A percentile compares a stretch with the other conserved stretches of the same genome.
These are phyloP conservation scores for Bubo blakistoni DNA, from an alignment of 2,113 vertebrate species.

Conservation along the genomic window DNA sequence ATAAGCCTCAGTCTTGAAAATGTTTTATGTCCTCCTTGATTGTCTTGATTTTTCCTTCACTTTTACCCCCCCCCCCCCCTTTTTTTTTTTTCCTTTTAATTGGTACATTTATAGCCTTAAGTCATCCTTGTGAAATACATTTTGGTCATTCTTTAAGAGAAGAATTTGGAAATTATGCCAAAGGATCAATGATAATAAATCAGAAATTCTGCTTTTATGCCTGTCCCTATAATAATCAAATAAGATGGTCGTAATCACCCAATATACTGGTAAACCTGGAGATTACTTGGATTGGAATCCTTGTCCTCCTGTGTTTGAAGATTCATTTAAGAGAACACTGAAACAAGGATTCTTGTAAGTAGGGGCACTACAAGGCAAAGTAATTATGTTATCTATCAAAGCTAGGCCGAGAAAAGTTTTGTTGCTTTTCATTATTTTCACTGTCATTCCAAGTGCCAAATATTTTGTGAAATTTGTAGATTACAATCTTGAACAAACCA, in stretches of 20 bases:
- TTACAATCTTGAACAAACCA: constrained; percentile 36
- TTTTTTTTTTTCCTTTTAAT: background rate
- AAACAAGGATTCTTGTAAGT: background rate
- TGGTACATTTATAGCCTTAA: background rate
- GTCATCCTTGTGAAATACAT: background rate
- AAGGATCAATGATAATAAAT: background rate
- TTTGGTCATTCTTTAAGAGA: background rate
- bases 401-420: background rate
- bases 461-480: constrained; percentile 45
- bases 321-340: background rate
- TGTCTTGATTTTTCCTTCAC: background rate
- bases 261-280: background rate
- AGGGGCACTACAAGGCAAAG: background rate
- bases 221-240: background rate
- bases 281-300: background rate
- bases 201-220: background rate
- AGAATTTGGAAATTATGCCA: background rate
- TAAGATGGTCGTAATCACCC: fast-evolving
- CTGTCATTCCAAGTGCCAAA: constrained; percentile 6
- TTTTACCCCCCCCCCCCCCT: background rate
- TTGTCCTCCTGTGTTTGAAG: background rate
- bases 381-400: background rate
- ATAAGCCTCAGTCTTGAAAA: background rate
- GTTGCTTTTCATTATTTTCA: background rate
- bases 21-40: background rate